Conservation (phyloP, 2,888 invertebrate species). For the Malacosoma neustria region DNA sequence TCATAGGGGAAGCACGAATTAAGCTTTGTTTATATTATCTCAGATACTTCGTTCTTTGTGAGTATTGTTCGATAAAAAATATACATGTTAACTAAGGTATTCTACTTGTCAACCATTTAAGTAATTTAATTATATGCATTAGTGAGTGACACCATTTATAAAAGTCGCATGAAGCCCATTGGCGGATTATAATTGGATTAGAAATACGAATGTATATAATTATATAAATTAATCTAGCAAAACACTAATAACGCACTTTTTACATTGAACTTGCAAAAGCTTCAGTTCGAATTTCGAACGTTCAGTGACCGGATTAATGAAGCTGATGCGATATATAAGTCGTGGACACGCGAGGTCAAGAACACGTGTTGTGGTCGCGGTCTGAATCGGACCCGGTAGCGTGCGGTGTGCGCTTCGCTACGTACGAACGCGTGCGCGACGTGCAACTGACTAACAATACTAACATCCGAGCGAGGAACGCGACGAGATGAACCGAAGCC, state of each 20-base stretch:
- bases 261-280: slow-evolving; percentile 1
- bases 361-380: slow-evolving; percentile 16
- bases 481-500: slow-evolving; percentile 43
- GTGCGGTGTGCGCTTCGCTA: slow-evolving; percentile 25
- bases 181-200: no score
- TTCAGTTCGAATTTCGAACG: slow-evolving; percentile 9
- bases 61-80: no score
- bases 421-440: slow-evolving; percentile 61
- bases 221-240: no score
- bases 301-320: slow-evolving; percentile 27
- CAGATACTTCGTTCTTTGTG: no score
- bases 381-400: slow-evolving; percentile 6
- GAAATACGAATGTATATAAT: no score
- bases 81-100: no score
- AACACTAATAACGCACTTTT: background rate
- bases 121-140: slow-evolving; percentile 27
- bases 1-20: no score
- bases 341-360: slow-evolving; percentile 23
- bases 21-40: no score
- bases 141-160: slow-evolving; percentile 3
- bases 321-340: slow-evolving; percentile 20
- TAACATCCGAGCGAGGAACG: slow-evolving; percentile 34
- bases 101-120: slow-evolving; percentile 6
- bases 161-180: no score
- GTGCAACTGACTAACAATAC: slow-evolving; percentile 52